Conservation (phyloP, 2,113 vertebrate species). For the Vombatus ursinus region DNA sequence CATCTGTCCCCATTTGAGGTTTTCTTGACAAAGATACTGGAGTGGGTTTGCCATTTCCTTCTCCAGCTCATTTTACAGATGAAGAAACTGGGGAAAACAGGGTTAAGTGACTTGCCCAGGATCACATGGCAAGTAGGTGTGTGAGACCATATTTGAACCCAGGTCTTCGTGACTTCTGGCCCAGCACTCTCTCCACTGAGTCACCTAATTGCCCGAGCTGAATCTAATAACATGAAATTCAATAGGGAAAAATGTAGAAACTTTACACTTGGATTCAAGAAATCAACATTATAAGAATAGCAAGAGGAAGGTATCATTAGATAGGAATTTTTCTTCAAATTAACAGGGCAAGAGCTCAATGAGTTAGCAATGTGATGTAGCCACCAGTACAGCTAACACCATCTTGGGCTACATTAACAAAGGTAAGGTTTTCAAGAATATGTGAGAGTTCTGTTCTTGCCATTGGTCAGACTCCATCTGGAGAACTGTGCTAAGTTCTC, state of each 20-base stretch:
- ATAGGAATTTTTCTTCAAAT: neutral
- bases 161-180: too few species aligned
- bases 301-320: neutral
- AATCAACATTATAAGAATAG: neutral
- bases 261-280: neutral
- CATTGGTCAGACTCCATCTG: too few species aligned
- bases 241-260: neutral
- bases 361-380: neutral
- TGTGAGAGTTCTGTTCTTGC: too few species aligned
- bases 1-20: neutral
- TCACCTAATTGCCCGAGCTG: neutral
- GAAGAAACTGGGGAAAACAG: neutral
- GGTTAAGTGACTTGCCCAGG: neutral
- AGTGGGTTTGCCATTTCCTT: too few species aligned
- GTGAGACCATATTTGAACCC: neutral
- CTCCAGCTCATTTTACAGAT: neutral
- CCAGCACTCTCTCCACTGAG: neutral
- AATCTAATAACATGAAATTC: neutral
- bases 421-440: neutral
- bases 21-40: neutral
- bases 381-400: neutral
- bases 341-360: neutral
- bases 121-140: neutral
- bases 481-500: too few species aligned
- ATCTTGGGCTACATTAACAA: neutral